A percentile compares a stretch with the other conserved stretches of the same genome.
phyloP scores from a whole-genome alignment of 2,113 vertebrate species.

The Oryzias javanicus region DNA sequence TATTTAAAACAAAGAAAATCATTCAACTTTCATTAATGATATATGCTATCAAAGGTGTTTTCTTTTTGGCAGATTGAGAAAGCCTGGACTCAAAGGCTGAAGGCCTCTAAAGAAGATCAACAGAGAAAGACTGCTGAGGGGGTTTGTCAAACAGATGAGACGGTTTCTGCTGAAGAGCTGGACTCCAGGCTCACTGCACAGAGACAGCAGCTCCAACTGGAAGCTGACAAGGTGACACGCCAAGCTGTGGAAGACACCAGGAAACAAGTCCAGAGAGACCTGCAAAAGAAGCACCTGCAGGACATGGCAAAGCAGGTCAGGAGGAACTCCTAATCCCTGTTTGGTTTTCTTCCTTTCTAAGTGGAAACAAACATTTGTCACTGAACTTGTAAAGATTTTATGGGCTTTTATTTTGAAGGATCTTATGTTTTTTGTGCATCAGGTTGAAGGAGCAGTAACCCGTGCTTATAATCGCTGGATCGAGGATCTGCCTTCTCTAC shows the following conservation, averaged over 20 bases:
- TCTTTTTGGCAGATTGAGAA: constrained; percentile 71
- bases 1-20: neutral
- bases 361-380: neutral
- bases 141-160: constrained; percentile 77
- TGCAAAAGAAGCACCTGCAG: constrained; percentile 78
- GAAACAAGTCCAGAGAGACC: constrained; percentile 71
- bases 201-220: constrained; percentile 67
- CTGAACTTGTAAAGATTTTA: neutral
- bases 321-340: neutral
- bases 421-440: constrained; percentile 9
- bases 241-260: constrained; percentile 68
- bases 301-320: constrained; percentile 83
- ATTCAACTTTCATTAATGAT: too few species aligned
- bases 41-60: neutral
- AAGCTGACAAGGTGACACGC: constrained; percentile 68
- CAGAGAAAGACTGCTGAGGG: constrained; percentile 59
- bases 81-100: constrained; percentile 79
- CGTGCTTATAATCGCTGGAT: constrained; percentile 84
- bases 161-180: constrained; percentile 53
- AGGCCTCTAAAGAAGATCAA: constrained; percentile 62
- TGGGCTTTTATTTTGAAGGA: neutral
- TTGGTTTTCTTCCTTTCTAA: neutral
- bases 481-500: constrained; percentile 82
- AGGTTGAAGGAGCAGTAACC: constrained; percentile 88
- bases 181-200: constrained; percentile 62